Percentiles rank a stretch among this genome's conserved stretches.
Conservation (phyloP, 2,113 vertebrate species). For the Pterophyllum scalare region DNA sequence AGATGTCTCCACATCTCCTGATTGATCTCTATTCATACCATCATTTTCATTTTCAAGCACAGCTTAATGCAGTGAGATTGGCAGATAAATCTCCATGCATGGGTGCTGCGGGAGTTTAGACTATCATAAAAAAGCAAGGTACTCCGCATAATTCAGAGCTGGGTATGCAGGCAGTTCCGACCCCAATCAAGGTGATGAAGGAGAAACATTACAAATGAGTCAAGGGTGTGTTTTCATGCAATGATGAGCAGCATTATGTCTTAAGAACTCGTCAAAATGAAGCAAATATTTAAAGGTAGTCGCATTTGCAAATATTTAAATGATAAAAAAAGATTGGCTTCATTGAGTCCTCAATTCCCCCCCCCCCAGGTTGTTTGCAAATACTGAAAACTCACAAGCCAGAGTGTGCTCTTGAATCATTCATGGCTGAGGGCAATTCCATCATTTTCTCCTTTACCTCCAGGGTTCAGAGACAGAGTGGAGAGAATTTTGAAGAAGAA, state of each 20-base stretch:
- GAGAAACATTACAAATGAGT: constrained; percentile 7
- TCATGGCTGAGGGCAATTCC: constrained; percentile 48
- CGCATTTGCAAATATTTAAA: constrained; percentile 7
- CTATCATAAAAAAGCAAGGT: constrained; percentile 29
- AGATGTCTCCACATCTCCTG: constrained; percentile 22
- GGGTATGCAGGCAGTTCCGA: constrained; percentile 3
- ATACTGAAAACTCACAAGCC: constrained; percentile 42
- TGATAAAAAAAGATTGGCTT: not conserved
- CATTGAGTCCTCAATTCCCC: constrained; percentile 18
- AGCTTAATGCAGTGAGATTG: constrained; percentile 35
- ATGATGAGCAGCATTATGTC: not conserved
- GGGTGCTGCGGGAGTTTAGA: constrained; percentile 26
- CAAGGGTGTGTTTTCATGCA: constrained; percentile 23
- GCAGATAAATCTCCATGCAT: constrained; percentile 49
- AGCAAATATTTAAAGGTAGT: not conserved
- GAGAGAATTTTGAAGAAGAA: constrained; percentile 14
- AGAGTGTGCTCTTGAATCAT: constrained; percentile 64
- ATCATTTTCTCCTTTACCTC: constrained; percentile 36
- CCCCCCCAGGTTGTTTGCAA: constrained; percentile 33
- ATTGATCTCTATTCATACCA: not conserved
- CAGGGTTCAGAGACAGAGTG: constrained; percentile 39
- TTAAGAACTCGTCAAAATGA: constrained; percentile 13
- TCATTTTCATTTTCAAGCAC: constrained; percentile 16
- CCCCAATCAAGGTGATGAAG: constrained; percentile 18
- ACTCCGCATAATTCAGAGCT: constrained; percentile 34